A percentile compares a stretch with the other conserved stretches of the same genome.
Evolutionary conservation across 92 coral and sea anemone genomes (phyloP).

Genomic region (Umimayanthus kanabou): DNA sequence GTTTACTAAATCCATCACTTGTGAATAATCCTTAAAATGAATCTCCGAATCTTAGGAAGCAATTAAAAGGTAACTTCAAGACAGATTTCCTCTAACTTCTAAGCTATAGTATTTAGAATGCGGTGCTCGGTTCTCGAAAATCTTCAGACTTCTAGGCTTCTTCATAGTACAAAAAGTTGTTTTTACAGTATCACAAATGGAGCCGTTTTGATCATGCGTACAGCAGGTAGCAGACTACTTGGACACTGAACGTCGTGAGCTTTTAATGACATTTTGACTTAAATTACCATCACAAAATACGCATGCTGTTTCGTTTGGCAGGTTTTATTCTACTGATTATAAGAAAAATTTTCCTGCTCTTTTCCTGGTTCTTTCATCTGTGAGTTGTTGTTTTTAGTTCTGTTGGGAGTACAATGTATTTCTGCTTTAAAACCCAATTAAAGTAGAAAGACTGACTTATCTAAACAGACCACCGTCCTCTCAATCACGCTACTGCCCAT

Average conservation of each 20-base stretch:
- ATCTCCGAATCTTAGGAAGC: slow-evolving; percentile 27
- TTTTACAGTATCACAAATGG: slow-evolving; percentile 2
- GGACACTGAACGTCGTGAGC: slow-evolving; percentile 10
- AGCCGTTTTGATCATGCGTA: neutral
- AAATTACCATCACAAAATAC: slow-evolving; percentile 36
- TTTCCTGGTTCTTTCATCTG: neutral
- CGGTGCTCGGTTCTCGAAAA: neutral
- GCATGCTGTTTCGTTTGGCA: neutral
- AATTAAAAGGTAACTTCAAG: neutral
- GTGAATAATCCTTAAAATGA: slow-evolving; percentile 13
- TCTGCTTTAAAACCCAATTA: slow-evolving; percentile 24
- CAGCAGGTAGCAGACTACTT: slow-evolving; percentile 19
- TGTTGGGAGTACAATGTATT: neutral
- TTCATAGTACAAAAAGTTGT: neutral
- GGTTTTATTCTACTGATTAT: neutral
- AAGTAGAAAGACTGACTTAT: neutral
- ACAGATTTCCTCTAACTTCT: neutral
- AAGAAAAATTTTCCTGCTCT: neutral
- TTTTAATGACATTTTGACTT: slow-evolving; percentile 2
- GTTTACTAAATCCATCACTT: slow-evolving; percentile 39
- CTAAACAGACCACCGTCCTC: slow-evolving; percentile 39
- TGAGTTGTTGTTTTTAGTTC: neutral
- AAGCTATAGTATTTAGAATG: neutral
- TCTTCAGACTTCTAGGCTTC: neutral
- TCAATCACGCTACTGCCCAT: neutral